Evolutionary conservation across 30 jellyfish, hydroid and myxozoan species (phyloP).

Genomic region (Mastigias papua): DNA sequence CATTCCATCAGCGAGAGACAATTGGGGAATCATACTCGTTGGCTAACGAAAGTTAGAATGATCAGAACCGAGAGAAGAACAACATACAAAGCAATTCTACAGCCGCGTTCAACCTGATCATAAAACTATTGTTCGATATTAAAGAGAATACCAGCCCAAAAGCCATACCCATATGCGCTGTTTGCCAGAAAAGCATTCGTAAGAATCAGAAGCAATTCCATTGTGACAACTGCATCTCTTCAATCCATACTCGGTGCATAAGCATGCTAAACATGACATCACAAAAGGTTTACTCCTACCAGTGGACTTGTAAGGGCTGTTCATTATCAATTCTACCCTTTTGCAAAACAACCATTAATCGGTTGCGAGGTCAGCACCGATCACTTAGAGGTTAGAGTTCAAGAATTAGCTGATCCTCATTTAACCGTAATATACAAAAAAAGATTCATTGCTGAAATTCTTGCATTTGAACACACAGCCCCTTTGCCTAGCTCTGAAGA

Average conservation of each 20-base stretch:
- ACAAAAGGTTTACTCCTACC: conserved; percentile 13
- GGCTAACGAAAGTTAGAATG: conserved; percentile 26
- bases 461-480: conserved; percentile 68
- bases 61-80: conserved; percentile 47
- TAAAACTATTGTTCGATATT: conserved; percentile 19
- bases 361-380: conserved; percentile 14
- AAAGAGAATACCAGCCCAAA: conserved; percentile 69
- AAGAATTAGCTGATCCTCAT: conserved; percentile 29
- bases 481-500: conserved; percentile 42
- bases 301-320: conserved; percentile 49
- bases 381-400: conserved; percentile 35
- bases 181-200: conserved; percentile 45
- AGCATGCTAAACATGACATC: not conserved
- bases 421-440: conserved; percentile 14
- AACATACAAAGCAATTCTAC: conserved; percentile 18
- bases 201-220: conserved; percentile 19
- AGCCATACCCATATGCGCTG: conserved; percentile 30
- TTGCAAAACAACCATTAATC: conserved; percentile 13
- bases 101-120: too few relatives aligned
- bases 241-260: conserved; percentile 40
- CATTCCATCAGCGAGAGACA: too few relatives aligned
- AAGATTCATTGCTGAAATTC: conserved; percentile 29
- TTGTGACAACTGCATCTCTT: conserved; percentile 24
- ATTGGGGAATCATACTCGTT: too few relatives aligned
- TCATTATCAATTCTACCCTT: conserved; percentile 58